Evolutionary conservation across 2,888 invertebrate species (phyloP), one percentile per base, ranked within the genome.

Genomic region (Ochlodes sylvanus): DNA sequence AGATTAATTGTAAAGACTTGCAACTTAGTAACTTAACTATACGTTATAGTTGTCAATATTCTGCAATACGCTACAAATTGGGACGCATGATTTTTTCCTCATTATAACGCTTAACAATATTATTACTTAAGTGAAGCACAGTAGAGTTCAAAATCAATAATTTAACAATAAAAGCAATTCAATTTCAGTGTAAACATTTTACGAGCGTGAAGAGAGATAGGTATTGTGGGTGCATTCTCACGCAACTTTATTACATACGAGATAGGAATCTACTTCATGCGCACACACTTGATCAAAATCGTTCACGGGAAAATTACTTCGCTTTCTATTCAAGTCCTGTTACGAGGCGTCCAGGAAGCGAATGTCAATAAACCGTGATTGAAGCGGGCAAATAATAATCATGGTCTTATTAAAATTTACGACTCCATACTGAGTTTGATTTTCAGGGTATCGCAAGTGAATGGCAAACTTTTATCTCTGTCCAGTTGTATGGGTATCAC

Each of bases 291-390:
- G 70, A 78, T 80, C 76, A 73, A 76, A 75, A 79, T 79, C 75
- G 72, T 64, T 73, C 73, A 69, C 71, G 57, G 71, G 72, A 69
- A 68, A 77, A 76, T 77, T 76, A 75, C 72, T 50, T 56, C 69
- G 71, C 81, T 81, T 81, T 81, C 80, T 79, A 78, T 70, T 69
- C 63, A 68, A 70, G 74, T 75, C 75, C 79, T 75, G 74, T 67
- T 73, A 69, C 70, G 70, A 65, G 17, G 61, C 41, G 54, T 57
- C 52, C 70, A 76, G 77, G 77, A 77, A 77, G 73, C 47, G 42
- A 42, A 38, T 61, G 65, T 60, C 64, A 61, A 58, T 68, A 56
- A 57, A 65, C 64, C 38, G 38, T 42, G 32, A 41, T 47, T 15
- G 12, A 34, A n/a, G 27, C 12, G 27, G 21, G 19, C 52, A 21